These are phyloP conservation scores for Camelus bactrianus DNA, from an alignment of 2,113 vertebrate genomes.

Conservation along the genomic window DNA sequence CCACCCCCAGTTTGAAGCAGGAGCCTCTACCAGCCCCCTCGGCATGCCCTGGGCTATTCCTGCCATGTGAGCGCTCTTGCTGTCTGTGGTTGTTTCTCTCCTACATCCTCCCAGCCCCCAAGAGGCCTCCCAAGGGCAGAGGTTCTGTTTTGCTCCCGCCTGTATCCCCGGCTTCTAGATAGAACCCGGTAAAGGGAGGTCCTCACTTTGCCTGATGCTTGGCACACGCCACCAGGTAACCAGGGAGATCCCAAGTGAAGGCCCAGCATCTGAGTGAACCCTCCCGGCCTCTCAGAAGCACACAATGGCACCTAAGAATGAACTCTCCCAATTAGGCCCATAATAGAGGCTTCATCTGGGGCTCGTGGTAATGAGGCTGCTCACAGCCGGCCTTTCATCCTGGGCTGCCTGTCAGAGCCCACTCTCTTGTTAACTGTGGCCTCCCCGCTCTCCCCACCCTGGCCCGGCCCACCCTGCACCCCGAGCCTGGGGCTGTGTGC, in stretches of 20 bases:
- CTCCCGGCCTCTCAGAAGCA: not conserved
- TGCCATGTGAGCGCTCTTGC: accelerated
- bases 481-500: accelerated
- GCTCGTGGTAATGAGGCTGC: slow-evolving; percentile 83
- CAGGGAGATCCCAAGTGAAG: not conserved
- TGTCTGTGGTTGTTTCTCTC: not conserved
- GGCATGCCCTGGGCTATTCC: accelerated
- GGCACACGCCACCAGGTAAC: not conserved
- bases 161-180: not conserved
- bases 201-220: not conserved
- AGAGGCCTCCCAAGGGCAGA: not conserved
- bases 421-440: not conserved
- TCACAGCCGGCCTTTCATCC: slow-evolving; percentile 83
- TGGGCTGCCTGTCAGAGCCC: slow-evolving; percentile 61
- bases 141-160: accelerated
- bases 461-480: not conserved
- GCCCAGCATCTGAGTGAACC: not conserved
- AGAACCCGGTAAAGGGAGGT: not conserved
- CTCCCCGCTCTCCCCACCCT: not conserved
- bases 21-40: not conserved
- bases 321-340: slow-evolving; percentile 86
- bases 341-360: slow-evolving; percentile 86
- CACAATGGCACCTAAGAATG: slow-evolving; percentile 82
- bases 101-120: not conserved
- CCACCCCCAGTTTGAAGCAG: too few species aligned